Evolutionary conservation across 2,888 invertebrate genomes (phyloP), one percentile per base, ranked within the genome.

Genomic region (Heteromurus nitidus): DNA sequence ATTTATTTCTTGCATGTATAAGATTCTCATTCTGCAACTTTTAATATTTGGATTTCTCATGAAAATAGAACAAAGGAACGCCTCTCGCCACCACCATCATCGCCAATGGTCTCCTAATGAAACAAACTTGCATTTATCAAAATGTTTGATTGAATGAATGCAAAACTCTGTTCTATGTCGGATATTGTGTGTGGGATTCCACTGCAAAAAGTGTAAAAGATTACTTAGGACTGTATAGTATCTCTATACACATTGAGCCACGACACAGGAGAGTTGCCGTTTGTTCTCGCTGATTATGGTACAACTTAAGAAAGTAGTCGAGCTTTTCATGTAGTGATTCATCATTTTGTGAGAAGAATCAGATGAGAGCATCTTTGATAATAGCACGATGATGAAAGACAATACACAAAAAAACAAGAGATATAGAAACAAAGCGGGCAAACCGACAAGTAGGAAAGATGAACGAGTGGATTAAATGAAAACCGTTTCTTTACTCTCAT

Each of bases 371-470:
- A 62, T 62, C 62, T 73, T 28, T 64, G 47, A 44, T 73, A 53
- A 62, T 62, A 50, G 62, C 30, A 47, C 31, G 62, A 73, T 62
- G 62, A 62, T 50, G 62, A 62, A 62, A 30, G n/a, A 18, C 24
- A 62, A 72, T 42, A 60, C 58, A 13, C 36, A 36, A 13, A 44
- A 73, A 62, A 72, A 60, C 47, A 31, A 50, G 28, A 13, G 22
- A 73, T 60, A 58, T 24, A 36, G 13, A 36, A 36, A n/a, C 20
- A 31, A 58, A 58, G 50, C 31, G 31, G 50, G 24, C 26, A 70
- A 42, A 42, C 50, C 73, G 73, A 50, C 73, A 64, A 36, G 55
- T 16, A n/a, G n/a, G n/a, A n/a, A 70, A 70, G 60, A 73, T 73
- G 62, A 73, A 73, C 30, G 31, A 50, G 20, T n/a, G 62, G 62